Evolutionary conservation across 2,888 invertebrate species (phyloP).

Genomic region (Euzophera pinguis): DNA sequence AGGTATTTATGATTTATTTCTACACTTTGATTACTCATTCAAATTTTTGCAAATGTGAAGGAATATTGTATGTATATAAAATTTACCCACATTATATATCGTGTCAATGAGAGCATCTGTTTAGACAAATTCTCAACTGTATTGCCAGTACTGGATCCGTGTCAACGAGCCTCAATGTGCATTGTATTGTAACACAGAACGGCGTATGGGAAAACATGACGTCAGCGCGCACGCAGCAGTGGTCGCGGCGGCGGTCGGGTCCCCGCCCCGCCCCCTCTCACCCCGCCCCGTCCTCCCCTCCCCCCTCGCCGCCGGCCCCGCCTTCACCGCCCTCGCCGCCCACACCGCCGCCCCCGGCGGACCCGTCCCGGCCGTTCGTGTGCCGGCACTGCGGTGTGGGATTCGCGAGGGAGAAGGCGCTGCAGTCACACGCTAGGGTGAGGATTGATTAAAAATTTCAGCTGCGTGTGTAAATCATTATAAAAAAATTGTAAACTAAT

Average conservation of each 20-base stretch:
- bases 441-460: no score
- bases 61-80: no score
- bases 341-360: slow-evolving; percentile 63
- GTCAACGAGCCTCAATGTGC: no score
- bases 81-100: no score
- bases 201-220: slow-evolving; percentile 73
- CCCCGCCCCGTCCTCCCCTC: slow-evolving; percentile 42
- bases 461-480: no score
- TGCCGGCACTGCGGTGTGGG: slow-evolving; percentile 84
- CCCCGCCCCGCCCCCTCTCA: slow-evolving; percentile 32
- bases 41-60: no score
- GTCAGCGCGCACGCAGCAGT: slow-evolving; percentile 74
- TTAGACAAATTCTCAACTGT: no score
- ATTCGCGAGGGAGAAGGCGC: slow-evolving; percentile 90
- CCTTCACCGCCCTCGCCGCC: slow-evolving; percentile 34
- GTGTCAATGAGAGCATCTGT: no score
- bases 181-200: no score
- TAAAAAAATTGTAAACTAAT: no score
- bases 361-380: slow-evolving; percentile 88
- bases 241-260: slow-evolving; percentile 50
- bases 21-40: no score
- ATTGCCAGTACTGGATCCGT: no score
- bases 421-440: slow-evolving; percentile 86
- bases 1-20: slow-evolving; percentile 31
- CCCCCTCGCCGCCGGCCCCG: slow-evolving; percentile 37